Percentiles rank a stretch among this genome's conserved stretches.
These are phyloP conservation scores for Calliphora vomitoria DNA, from an alignment of 2,888 invertebrate genomes.

Conservation along the genomic window DNA sequence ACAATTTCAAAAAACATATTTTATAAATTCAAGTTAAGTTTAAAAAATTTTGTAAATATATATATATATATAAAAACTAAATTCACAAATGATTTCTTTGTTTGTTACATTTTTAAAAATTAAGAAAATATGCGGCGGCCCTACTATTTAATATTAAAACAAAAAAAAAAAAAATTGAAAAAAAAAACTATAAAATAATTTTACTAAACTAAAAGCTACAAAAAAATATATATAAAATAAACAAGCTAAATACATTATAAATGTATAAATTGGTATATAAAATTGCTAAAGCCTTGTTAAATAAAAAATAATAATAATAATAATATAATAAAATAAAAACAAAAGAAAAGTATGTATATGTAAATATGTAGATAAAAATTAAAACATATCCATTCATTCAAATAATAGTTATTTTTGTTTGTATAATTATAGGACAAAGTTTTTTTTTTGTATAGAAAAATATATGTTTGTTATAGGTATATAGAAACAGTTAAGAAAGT, in stretches of 20 bases:
- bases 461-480: background rate
- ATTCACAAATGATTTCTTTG: slow-evolving; percentile 39
- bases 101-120: background rate
- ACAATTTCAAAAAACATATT: slow-evolving; percentile 48
- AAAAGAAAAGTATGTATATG: slow-evolving; percentile 19
- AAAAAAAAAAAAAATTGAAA: slow-evolving; percentile 48
- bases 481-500: slow-evolving; percentile 30
- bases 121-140: slow-evolving; percentile 35
- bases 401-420: slow-evolving; percentile 12
- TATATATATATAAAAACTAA: slow-evolving; percentile 40
- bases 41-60: slow-evolving; percentile 1
- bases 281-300: slow-evolving; percentile 64
- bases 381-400: slow-evolving; percentile 45
- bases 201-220: slow-evolving; percentile 72
- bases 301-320: slow-evolving; percentile 23
- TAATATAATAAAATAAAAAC: slow-evolving; percentile 27
- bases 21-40: slow-evolving; percentile 36
- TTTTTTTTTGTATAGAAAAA: slow-evolving; percentile 38
- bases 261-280: slow-evolving; percentile 68
- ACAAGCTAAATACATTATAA: slow-evolving; percentile 69
- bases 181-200: slow-evolving; percentile 67
- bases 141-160: slow-evolving; percentile 24
- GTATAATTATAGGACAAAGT: slow-evolving; percentile 13
- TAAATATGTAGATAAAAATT: slow-evolving; percentile 7
- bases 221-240: slow-evolving; percentile 60